Base-by-base conservation (phyloP, 2,113 vertebrate species). In the Hassar affinis region DNA sequence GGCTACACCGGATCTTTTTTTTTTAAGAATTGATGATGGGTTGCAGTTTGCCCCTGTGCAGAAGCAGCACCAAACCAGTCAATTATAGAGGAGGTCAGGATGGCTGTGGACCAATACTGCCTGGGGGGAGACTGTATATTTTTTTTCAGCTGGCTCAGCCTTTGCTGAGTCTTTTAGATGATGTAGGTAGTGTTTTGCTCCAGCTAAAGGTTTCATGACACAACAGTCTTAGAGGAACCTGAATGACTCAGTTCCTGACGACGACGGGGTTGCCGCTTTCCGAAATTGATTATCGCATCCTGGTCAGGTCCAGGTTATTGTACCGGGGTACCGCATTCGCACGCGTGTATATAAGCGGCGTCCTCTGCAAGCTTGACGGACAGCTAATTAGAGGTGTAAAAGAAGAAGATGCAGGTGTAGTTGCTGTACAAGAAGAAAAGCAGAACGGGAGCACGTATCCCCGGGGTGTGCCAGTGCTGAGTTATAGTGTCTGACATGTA, bases 61-160 rank as follows among this genome's bases (percentile, higher is more conserved):
- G 17, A 35, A 56, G 27, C 49, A 20, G 51, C 74, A 77, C 27
- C 51, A 56, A 54, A 56, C 30, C 51, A 77, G 51, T 35, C 74
- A 77, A 56, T 77, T 56, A 77, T 35, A 8, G 20, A 77, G 18
- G 10, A 56, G 74, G 51, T 77, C 30, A 77, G 74, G 33, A 77
- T 38, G 20, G 30, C 12, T 74, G 69, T 27, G 30, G 74, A 56
- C 74, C 52, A 56, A 7, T 38, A 56, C 20, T 56, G 74, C 74
- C 74, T 56, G 51, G 51, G 51, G 72, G 74, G 7, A 25, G 52
- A 14, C 18, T 56, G 27, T 1, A 6, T 42, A 1, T 6, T 77
- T 76, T 35, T 77, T 56, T 56, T 22, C 49, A 33, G 72, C 72
- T 76, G 27, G 49, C 72, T 76, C 72, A 76, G 72, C 1, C 72